phyloP scores from a whole-genome alignment of 1,140 invertebrate genomes.

The Anastrepha ludens region DNA sequence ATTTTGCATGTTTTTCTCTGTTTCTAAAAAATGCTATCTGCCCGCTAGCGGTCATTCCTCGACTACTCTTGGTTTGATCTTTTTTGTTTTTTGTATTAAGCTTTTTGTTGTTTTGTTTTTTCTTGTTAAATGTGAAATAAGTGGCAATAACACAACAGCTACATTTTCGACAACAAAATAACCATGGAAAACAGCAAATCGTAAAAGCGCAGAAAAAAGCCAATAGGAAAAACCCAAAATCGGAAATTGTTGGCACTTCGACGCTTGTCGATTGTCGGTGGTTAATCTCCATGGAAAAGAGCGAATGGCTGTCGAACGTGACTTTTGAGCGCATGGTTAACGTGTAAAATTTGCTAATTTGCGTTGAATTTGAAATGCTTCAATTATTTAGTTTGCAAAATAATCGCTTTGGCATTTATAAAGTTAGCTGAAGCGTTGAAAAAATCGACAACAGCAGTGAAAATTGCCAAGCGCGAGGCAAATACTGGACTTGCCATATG shows the following conservation, averaged over 20 bases:
- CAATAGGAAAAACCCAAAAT: neutral
- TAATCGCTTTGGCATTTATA: constrained; percentile 44
- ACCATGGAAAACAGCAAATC: constrained; percentile 14
- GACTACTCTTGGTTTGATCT: neutral
- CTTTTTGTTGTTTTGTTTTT: neutral
- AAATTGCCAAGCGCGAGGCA: neutral
- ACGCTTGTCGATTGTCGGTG: constrained; percentile 37
- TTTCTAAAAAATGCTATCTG: constrained; percentile 5
- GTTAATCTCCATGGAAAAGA: constrained; percentile 20
- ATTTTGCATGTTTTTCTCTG: neutral
- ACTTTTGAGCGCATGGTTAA: constrained; percentile 29
- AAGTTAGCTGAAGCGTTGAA: neutral
- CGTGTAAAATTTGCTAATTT: constrained; percentile 49
- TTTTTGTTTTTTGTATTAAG: neutral
- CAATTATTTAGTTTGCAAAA: constrained; percentile 43
- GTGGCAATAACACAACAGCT: neutral
- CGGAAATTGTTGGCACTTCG: constrained; percentile 45
- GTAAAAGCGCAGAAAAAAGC: neutral
- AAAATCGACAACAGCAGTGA: neutral
- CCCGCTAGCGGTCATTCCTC: constrained; percentile 36
- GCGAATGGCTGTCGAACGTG: constrained; percentile 34
- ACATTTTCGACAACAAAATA: constrained; percentile 35
- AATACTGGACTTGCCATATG: neutral
- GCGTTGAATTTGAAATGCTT: constrained; percentile 48
- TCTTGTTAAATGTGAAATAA: constrained; percentile 48